A percentile compares a stretch with the other conserved stretches of the same genome.
Conservation (phyloP, 2,797 vertebrate genomes). For the Chrysolophus pictus region DNA sequence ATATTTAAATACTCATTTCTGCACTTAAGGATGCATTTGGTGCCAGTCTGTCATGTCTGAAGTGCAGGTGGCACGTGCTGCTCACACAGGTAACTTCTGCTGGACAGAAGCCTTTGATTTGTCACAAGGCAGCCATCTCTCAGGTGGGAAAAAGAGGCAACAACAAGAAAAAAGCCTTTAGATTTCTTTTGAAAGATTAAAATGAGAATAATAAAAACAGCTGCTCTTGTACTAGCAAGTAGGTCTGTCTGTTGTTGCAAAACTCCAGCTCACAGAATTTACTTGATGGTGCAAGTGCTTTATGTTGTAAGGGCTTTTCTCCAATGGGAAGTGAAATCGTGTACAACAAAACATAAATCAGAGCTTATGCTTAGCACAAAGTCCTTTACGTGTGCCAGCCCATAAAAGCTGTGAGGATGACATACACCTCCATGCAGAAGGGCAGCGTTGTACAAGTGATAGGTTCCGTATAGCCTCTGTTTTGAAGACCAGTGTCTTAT, state of each 20-base stretch:
- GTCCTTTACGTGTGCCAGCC: not conserved
- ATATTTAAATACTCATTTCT: not conserved
- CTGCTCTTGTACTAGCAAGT: not conserved
- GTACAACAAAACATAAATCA: constrained; percentile 7
- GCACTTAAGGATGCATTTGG: not conserved
- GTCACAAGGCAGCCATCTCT: not conserved
- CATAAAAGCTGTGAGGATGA: not conserved
- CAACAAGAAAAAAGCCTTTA: fast-evolving
- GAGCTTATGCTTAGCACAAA: not conserved
- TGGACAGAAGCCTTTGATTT: not conserved
- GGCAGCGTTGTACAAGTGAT: not conserved
- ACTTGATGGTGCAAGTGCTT: not conserved
- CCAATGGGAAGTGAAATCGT: not conserved
- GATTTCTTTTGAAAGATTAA: not conserved
- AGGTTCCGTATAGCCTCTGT: not conserved
- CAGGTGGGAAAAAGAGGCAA: not conserved
- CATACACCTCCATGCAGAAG: not conserved
- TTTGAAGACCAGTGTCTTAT: not conserved
- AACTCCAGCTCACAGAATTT: not conserved
- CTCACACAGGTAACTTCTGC: not conserved
- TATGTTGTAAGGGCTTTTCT: not conserved
- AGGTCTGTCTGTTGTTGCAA: not conserved
- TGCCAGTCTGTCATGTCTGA: not conserved
- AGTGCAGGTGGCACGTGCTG: not conserved
- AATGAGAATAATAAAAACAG: not conserved